These are phyloP conservation scores for Parnassius glacialis DNA, from an alignment of 2,888 invertebrate genomes.

Conservation along the genomic window DNA sequence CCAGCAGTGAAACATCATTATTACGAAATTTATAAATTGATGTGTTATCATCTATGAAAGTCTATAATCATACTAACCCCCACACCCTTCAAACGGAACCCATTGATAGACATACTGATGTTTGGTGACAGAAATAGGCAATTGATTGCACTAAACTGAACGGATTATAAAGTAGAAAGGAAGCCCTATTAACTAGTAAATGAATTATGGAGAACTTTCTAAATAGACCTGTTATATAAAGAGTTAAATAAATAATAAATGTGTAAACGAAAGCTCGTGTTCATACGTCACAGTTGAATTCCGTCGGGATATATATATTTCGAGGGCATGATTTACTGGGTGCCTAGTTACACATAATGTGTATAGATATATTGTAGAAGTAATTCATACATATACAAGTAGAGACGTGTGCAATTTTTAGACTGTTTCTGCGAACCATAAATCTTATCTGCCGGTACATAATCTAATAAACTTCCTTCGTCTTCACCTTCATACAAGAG, in stretches of 20 bases:
- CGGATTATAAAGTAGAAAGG: too few relatives aligned
- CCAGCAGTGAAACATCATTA: too few relatives aligned
- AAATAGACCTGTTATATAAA: too few relatives aligned
- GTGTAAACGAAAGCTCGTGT: conserved; percentile 11
- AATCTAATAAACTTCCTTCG: conserved; percentile 70
- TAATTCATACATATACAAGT: conserved; percentile 15
- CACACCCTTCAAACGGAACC: too few relatives aligned
- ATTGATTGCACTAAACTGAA: too few relatives aligned
- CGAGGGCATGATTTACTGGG: conserved; percentile 26
- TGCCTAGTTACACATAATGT: conserved; percentile 11
- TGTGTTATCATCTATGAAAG: too few relatives aligned
- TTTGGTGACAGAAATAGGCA: too few relatives aligned
- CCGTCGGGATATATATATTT: conserved; percentile 22
- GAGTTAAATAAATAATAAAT: conserved; percentile 18
- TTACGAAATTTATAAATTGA: too few relatives aligned
- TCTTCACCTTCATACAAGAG: conserved; percentile 64
- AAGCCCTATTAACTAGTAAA: too few relatives aligned
- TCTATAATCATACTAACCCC: too few relatives aligned
- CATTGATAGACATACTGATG: too few relatives aligned
- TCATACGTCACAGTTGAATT: conserved; percentile 20
- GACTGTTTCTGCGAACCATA: conserved; percentile 66
- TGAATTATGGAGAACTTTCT: too few relatives aligned
- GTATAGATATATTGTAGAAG: background rate
- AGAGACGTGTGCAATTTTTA: conserved; percentile 66
- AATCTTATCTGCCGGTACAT: conserved; percentile 66